These are phyloP conservation scores for Callipepla squamata DNA, from an alignment of 2,113 vertebrate genomes.

Conservation along the genomic window DNA sequence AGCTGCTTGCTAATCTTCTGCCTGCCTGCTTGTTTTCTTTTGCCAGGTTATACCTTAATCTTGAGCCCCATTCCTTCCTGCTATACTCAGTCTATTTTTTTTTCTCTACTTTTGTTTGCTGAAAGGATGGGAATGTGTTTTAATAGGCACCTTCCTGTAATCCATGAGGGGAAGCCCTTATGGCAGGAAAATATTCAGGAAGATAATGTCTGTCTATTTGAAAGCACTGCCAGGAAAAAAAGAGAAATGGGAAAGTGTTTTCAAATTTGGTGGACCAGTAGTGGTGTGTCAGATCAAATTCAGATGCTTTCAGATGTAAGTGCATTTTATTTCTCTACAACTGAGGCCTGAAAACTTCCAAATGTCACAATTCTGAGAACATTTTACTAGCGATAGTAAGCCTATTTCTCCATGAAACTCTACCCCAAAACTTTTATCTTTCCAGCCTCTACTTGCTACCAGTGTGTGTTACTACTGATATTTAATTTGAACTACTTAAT, in stretches of 20 bases:
- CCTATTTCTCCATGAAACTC: neutral
- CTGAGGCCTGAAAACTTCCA: neutral
- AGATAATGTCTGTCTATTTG: slow-evolving; percentile 61
- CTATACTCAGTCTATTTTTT: neutral
- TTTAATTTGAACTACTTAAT: slow-evolving; percentile 60
- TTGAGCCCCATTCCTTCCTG: neutral
- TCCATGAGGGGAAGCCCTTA: slow-evolving; percentile 28
- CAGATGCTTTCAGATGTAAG: slow-evolving; percentile 3
- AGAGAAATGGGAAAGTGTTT: slow-evolving; percentile 16
- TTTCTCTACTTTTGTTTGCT: neutral
- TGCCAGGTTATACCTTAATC: neutral
- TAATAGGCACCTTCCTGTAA: slow-evolving; percentile 32
- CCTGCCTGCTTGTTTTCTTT: neutral
- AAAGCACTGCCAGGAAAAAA: slow-evolving; percentile 47
- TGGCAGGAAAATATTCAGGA: slow-evolving; percentile 49
- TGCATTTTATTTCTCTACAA: slow-evolving; percentile 6
- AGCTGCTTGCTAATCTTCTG: neutral
- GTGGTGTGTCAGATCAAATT: slow-evolving; percentile 5
- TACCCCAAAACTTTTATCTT: slow-evolving; percentile 14
- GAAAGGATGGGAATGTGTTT: neutral
- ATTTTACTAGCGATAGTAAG: neutral
- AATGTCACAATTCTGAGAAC: neutral
- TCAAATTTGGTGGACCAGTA: neutral
- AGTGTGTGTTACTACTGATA: neutral
- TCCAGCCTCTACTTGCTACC: neutral